Base-by-base conservation (phyloP, 2,888 invertebrate genomes). In the Pegoplata infirma region DNA sequence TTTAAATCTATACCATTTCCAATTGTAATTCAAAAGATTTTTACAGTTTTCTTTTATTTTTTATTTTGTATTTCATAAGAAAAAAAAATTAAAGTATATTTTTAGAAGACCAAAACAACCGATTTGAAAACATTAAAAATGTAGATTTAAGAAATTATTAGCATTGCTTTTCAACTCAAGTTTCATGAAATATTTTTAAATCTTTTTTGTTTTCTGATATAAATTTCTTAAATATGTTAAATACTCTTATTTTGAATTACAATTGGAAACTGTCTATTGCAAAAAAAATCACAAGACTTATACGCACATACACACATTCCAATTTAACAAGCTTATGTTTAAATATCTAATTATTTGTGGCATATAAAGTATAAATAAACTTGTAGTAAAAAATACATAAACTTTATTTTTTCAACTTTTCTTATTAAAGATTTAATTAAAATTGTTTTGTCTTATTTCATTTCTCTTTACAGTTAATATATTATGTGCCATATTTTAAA, bases 251-350 rank as follows among this genome's bases (percentile, higher is more conserved):
- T n/a, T n/a, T n/a, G n/a, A 25, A 6, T 25, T 25, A 25, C 25
- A 25, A 25, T 25, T 25, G 25, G 6, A 25, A 36, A 40, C n/a
- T 12, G 25, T 25, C 36, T 36, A 14, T 32, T 14, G 19, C 40
- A 3, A 47, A 47, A 61, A 46, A 47, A 36, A 63, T 17, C 2
- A n/a, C n/a, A 12, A 23, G 56, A 32, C 25, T 66, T 64, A 21
- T 19, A 71, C 58, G 59, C 64, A 64, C 71, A 66, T 23, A 67
- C 47, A 66, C 47, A 36, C 79, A 79, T 79, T 79, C 75, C 79
- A 71, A 58, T 69, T 47, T 10, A 32, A 32, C 32, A 40, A 71
- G 49, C 23, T 67, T 53, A 59, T 47, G 10, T 75, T 73, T 56
- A 51, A 75, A 58, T 51, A 75, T 61, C 14, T 69, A 66, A 53